Evolutionary conservation across 2,888 invertebrate species (phyloP).

Genomic region (Venustoraphidia nigricollis): DNA sequence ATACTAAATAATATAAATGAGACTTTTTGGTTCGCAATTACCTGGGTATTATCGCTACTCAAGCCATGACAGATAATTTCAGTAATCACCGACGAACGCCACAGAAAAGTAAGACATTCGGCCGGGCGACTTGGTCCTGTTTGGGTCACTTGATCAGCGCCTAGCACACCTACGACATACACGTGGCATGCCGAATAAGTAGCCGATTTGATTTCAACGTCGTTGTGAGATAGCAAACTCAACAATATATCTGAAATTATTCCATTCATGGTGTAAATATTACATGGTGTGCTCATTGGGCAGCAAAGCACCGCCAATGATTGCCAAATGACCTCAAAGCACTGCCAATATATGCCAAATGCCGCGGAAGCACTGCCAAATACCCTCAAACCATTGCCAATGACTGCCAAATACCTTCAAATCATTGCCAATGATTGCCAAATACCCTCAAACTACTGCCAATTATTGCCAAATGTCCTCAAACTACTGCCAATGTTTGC

Average conservation of each 20-base stretch:
- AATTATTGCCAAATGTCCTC: no score
- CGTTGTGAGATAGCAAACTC: conserved; percentile 38
- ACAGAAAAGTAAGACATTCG: conserved; percentile 35
- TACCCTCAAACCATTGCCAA: no score
- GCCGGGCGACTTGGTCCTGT: conserved; percentile 27
- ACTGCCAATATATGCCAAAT: no score
- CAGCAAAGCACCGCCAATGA: no score
- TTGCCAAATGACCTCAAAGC: no score
- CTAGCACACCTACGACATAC: conserved; percentile 36
- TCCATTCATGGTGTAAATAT: no score
- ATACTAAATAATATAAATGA: background rate
- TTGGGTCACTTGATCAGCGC: conserved; percentile 26
- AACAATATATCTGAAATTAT: conserved; percentile 27
- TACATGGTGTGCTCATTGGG: no score
- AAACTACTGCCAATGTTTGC: no score
- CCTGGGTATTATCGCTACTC: conserved; percentile 27
- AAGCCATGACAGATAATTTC: conserved; percentile 50
- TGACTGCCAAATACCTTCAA: no score
- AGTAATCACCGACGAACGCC: conserved; percentile 38
- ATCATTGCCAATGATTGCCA: no score
- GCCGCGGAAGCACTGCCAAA: no score
- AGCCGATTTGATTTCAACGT: conserved; percentile 33
- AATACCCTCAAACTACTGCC: no score
- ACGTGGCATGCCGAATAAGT: conserved; percentile 38
- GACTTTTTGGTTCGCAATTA: conserved; percentile 13